Percentiles rank a stretch among this genome's conserved stretches.
These are phyloP conservation scores for Tetrao urogallus DNA, from an alignment of 2,113 vertebrate species.

Conservation along the genomic window DNA sequence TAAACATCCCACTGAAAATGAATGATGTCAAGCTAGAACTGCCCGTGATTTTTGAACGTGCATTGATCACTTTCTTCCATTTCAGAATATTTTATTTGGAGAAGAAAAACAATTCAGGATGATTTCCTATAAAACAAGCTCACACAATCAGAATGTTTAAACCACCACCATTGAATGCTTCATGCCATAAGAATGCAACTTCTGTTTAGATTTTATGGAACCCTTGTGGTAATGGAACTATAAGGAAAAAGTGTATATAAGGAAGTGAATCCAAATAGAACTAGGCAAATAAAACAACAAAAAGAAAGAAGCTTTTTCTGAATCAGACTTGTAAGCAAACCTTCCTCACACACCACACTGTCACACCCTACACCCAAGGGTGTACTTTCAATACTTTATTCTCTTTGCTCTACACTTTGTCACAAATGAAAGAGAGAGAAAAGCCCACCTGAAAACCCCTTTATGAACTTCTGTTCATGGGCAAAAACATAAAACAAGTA, in stretches of 20 bases:
- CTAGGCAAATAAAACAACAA: background rate
- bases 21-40: background rate
- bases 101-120: background rate
- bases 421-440: background rate
- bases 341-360: background rate
- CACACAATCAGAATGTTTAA: background rate
- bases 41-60: background rate
- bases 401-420: background rate
- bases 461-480: background rate
- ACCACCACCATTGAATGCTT: background rate
- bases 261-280: background rate
- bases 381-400: background rate
- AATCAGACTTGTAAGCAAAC: background rate
- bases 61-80: background rate
- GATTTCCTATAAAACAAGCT: background rate
- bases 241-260: background rate
- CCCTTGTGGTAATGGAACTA: background rate
- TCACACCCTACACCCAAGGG: background rate
- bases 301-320: background rate
- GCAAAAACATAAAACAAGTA: background rate
- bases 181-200: background rate
- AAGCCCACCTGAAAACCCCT: background rate
- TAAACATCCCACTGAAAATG: background rate
- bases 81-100: background rate
- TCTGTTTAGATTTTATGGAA: background rate